phyloP scores from a whole-genome alignment of 2,113 vertebrate species.

The Ciconia stormi region DNA sequence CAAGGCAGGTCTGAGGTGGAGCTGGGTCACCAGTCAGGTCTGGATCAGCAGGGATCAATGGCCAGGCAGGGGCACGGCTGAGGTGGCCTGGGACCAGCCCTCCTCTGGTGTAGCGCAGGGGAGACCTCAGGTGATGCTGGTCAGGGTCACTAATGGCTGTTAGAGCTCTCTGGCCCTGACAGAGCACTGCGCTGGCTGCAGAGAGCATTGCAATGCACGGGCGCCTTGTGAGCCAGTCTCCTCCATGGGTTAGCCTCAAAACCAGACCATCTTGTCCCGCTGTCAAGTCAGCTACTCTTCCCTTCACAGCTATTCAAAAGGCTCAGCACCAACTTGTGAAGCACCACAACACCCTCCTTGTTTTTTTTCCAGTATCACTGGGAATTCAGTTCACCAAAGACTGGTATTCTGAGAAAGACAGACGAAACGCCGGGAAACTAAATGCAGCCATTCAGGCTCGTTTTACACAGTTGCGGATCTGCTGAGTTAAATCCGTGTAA shows the following conservation, averaged over 20 bases:
- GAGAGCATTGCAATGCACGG: neutral
- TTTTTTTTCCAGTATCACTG: neutral
- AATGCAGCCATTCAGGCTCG: neutral
- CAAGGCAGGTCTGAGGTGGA: neutral
- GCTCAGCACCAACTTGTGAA: neutral
- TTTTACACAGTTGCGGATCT: neutral
- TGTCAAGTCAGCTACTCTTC: neutral
- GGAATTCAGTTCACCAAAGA: neutral
- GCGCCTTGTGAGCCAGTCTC: neutral
- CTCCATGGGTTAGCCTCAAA: neutral
- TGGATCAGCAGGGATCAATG: neutral
- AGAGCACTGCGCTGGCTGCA: neutral
- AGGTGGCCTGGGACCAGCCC: neutral
- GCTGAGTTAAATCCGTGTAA: neutral
- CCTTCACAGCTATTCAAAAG: neutral
- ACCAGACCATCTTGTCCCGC: neutral
- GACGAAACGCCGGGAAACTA: neutral
- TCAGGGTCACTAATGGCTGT: neutral
- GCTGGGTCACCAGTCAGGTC: neutral
- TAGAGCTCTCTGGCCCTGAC: neutral
- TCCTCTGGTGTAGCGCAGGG: neutral
- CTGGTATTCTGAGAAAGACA: neutral
- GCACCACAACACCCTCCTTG: neutral
- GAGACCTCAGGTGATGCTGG: neutral
- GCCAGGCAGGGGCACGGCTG: neutral